Conservation (phyloP, 2,888 invertebrate species). For the Ophioninae sp. region DNA sequence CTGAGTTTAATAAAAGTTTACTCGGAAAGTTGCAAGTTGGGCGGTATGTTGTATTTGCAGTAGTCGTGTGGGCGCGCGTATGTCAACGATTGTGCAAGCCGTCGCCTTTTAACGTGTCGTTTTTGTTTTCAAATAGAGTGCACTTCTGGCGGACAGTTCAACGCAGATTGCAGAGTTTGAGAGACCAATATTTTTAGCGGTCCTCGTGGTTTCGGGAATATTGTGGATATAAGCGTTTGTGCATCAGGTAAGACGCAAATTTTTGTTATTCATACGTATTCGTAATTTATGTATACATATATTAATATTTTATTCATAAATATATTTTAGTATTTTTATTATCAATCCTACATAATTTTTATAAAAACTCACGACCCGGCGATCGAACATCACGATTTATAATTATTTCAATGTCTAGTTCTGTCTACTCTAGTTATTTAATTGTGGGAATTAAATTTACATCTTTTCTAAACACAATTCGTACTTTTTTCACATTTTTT, state of each 20-base stretch:
- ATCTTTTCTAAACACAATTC: too few relatives aligned
- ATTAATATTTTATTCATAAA: too few relatives aligned
- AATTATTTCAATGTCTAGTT: background rate
- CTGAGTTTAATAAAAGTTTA: conserved; percentile 37
- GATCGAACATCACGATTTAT: background rate
- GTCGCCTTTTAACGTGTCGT: background rate
- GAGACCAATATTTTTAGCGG: background rate
- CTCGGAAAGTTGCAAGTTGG: conserved; percentile 17
- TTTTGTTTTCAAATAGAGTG: background rate
- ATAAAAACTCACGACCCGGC: too few relatives aligned
- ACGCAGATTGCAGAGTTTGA: background rate
- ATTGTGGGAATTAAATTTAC: too few relatives aligned
- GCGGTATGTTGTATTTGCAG: conserved; percentile 21
- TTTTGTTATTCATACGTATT: background rate
- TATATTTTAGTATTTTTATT: too few relatives aligned
- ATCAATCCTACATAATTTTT: background rate
- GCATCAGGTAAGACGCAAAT: background rate
- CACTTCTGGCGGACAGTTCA: background rate
- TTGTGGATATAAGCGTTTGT: background rate
- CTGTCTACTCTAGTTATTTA: too few relatives aligned
- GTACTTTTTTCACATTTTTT: too few relatives aligned
- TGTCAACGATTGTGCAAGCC: conserved; percentile 17
- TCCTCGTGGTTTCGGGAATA: background rate
- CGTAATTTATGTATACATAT: background rate
- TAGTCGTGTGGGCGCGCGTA: conserved; percentile 30